phyloP scores from a whole-genome alignment of 2,888 invertebrate species.

The Mesopsocus fuscifrons region DNA sequence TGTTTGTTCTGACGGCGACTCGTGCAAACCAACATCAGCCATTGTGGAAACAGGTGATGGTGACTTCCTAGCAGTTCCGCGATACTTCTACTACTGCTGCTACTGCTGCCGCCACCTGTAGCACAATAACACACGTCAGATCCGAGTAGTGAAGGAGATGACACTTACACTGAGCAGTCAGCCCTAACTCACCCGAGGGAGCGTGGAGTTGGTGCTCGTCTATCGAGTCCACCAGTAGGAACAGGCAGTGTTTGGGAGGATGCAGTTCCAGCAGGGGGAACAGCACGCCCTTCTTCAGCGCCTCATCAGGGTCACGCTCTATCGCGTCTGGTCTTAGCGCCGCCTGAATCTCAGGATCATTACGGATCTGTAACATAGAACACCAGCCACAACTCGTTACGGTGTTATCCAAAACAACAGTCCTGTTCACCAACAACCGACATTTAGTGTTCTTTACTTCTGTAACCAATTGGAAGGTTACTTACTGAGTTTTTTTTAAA shows the following conservation, averaged over 20 bases:
- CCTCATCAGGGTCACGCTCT: constrained; percentile 78
- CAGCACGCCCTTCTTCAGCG: constrained; percentile 70
- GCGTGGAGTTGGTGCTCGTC: constrained; percentile 43
- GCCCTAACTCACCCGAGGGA: constrained; percentile 4
- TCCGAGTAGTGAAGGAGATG: too few species aligned
- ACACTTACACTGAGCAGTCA: too few species aligned
- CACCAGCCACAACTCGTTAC: constrained; percentile 12
- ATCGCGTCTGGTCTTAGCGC: constrained; percentile 61
- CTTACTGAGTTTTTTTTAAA: too few species aligned
- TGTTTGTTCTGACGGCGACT: constrained; percentile 69
- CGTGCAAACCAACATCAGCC: constrained; percentile 79
- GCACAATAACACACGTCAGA: too few species aligned
- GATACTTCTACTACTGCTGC: constrained; percentile 37
- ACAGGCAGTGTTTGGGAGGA: constrained; percentile 67
- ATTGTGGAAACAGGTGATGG: constrained; percentile 79
- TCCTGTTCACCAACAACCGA: too few species aligned
- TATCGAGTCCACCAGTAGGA: constrained; percentile 79
- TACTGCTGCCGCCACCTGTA: constrained; percentile 22
- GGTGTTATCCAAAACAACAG: too few species aligned
- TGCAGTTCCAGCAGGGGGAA: constrained; percentile 74
- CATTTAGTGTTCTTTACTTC: too few species aligned
- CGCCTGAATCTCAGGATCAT: constrained; percentile 63
- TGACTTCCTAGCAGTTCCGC: constrained; percentile 73
- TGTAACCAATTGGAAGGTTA: too few species aligned
- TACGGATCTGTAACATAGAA: constrained; percentile 40